Base-by-base conservation (phyloP, 2,797 vertebrate species). In the Rhodeus uyekii region DNA sequence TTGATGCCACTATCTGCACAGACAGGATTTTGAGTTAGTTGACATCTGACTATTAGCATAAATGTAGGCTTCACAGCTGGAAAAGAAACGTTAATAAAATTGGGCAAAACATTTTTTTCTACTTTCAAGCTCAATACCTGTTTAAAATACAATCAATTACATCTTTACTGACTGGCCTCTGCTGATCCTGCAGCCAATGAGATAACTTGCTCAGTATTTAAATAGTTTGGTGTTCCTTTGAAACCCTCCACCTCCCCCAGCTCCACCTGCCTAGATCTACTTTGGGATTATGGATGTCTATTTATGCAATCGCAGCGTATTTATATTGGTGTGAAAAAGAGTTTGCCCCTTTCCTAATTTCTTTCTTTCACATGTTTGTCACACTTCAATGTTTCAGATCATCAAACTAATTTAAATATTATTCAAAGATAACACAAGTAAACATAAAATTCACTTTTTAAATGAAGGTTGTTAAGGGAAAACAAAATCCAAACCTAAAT, bases 11-110 rank as follows among this genome's bases (percentile, higher is more conserved):
- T 68, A 82, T 78, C 80, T 48, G 34, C 27, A 32, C 27, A 71
- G 27, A 58, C 75, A 63, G 65, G 14, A 67, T 39, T 64, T 44
- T n/a, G 19, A 68, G 14, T 60, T 73, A 74, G 6, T 50, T 39
- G 76, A 75, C 71, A 81, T 78, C 32, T 71, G 19, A 44, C 46
- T 65, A 65, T 75, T 50, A 76, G 16, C 32, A 64, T 27, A 73
- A 36, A 78, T 8, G 2, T 22, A 34, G 32, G 61, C 34, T 36
- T 34, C 12, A 55, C 22, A 65, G 12, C 46, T 36, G n/a, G 8
- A 55, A 38, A 2, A 38, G 34, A 74, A 74, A 58, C 39, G 19
- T 34, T 72, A 29, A 68, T 68, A 27, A 2, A n/a, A 8, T 14
- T 69, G 8, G 39, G 27, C 18, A 5, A n/a, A 22, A 38, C 34